Percentiles rank a stretch among this genome's conserved stretches.
Evolutionary conservation across 1,140 invertebrate genomes (phyloP).

Genomic region (Drosophila bocqueti): DNA sequence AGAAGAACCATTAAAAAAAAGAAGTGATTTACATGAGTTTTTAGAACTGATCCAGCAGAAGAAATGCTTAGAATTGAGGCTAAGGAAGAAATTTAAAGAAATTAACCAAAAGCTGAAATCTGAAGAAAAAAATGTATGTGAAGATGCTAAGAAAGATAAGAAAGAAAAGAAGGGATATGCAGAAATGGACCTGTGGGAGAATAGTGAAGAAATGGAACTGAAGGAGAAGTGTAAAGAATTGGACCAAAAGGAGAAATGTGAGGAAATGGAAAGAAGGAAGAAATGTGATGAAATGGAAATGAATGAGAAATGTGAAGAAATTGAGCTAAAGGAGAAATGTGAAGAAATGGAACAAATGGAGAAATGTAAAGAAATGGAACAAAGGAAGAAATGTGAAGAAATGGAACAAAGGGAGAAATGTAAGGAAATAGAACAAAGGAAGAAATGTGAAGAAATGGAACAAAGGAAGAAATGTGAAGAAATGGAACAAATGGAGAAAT

Average conservation of each 20-base stretch:
- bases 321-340: neutral
- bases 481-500: neutral
- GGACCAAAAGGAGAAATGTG: neutral
- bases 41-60: neutral
- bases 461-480: neutral
- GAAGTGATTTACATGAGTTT: too few species aligned
- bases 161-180: neutral
- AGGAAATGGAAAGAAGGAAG: neutral
- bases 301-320: too few species aligned
- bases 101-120: neutral
- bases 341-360: neutral
- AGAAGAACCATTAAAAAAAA: too few species aligned
- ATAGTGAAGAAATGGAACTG: neutral
- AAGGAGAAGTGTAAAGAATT: neutral
- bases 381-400: neutral
- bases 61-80: neutral
- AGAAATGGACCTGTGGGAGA: neutral
- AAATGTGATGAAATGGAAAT: neutral
- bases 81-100: neutral
- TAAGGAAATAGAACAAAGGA: neutral
- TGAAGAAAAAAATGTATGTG: neutral
- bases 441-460: neutral
- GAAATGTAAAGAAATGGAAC: neutral
- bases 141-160: neutral
- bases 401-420: neutral